Conservation (phyloP, 2,797 vertebrate genomes). For the Anniella stebbinsi region DNA sequence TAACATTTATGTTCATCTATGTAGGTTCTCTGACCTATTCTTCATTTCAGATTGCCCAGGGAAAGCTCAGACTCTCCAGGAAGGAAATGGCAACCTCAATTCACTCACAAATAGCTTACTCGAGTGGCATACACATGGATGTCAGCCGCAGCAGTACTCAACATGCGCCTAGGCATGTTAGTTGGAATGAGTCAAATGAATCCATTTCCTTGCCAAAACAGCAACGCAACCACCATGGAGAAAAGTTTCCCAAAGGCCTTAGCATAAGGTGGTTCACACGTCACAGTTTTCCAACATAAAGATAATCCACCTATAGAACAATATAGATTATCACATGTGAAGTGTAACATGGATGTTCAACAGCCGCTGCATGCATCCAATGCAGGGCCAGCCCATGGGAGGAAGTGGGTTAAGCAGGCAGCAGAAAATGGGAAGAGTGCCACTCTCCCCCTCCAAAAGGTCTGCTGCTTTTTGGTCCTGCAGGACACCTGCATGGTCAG, state of each 20-base stretch:
- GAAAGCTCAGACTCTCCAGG: conserved; percentile 17
- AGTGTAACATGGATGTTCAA: neutral
- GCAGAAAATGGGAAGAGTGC: no score
- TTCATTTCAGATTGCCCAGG: conserved; percentile 12
- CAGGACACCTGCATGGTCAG: no score
- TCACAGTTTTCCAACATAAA: neutral
- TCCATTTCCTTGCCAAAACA: conserved; percentile 25
- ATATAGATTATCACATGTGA: neutral
- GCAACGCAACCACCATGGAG: neutral
- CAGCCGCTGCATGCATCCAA: neutral
- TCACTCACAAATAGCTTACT: conserved; percentile 43
- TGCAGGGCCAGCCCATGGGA: neutral
- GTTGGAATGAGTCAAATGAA: neutral
- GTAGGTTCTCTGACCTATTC: neutral
- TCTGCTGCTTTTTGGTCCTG: no score
- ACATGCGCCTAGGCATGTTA: conserved; percentile 18
- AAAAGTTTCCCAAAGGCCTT: neutral
- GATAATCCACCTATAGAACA: neutral
- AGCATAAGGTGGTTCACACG: neutral
- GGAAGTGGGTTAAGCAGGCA: no score
- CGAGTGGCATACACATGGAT: conserved; percentile 1
- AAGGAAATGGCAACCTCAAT: conserved; percentile 1
- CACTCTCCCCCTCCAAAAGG: no score
- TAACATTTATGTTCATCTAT: neutral
- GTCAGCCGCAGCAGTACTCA: neutral